Percentiles rank a stretch among this genome's conserved stretches.
phyloP scores from a whole-genome alignment of 1,140 invertebrate species.

The Lutraria rhynchaena region DNA sequence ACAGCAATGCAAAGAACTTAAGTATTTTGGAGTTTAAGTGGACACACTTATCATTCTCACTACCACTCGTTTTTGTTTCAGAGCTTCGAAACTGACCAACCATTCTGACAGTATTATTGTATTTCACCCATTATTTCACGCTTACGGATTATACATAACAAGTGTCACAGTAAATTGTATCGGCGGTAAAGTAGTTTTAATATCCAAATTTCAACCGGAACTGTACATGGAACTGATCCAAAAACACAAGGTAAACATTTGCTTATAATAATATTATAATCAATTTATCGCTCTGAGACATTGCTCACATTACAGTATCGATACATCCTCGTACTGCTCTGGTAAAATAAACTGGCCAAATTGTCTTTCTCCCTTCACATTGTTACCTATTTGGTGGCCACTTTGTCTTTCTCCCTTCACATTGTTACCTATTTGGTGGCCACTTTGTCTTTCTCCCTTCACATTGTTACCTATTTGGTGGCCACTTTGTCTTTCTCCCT shows the following conservation, averaged over 20 bases:
- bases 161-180: neutral
- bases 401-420: no score
- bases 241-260: slow-evolving; percentile 14
- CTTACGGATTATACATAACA: slow-evolving; percentile 5
- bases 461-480: no score
- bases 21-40: no score
- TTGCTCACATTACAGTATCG: neutral
- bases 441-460: no score
- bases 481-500: no score
- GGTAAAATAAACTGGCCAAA: neutral
- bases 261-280: neutral
- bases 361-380: neutral
- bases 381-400: neutral
- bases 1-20: no score
- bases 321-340: neutral
- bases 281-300: neutral
- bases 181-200: slow-evolving; percentile 2
- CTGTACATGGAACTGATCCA: neutral
- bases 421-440: no score
- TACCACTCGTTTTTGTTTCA: no score
- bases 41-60: no score
- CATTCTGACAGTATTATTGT: neutral
- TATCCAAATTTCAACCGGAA: slow-evolving; percentile 4
- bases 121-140: slow-evolving; percentile 23
- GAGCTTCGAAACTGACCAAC: neutral